Evolutionary conservation across 2,888 invertebrate species (phyloP).

Genomic region (Girardia tigrina): DNA sequence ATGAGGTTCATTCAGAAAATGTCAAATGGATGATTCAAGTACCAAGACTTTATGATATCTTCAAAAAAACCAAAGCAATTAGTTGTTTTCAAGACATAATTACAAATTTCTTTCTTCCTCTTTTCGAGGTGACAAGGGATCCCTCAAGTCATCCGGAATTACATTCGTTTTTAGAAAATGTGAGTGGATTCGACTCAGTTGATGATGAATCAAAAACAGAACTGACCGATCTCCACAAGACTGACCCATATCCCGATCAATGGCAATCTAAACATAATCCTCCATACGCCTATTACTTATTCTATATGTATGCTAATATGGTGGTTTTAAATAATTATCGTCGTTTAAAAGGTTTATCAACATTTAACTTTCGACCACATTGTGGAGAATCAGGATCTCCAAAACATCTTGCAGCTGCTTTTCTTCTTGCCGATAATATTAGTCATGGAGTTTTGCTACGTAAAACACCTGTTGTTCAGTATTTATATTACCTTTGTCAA

Average conservation of each 20-base stretch:
- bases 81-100: conserved; percentile 59
- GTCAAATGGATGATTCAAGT: conserved; percentile 94
- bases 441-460: conserved; percentile 84
- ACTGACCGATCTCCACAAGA: conserved; percentile 72
- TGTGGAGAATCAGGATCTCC: conserved; percentile 96
- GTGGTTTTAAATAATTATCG: conserved; percentile 82
- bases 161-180: conserved; percentile 65
- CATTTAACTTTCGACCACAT: conserved; percentile 85
- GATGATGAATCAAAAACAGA: conserved; percentile 98
- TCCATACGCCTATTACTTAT: conserved; percentile 90
- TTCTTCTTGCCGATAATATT: conserved; percentile 90
- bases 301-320: conserved; percentile 94
- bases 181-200: conserved; percentile 83
- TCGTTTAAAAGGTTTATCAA: conserved; percentile 74
- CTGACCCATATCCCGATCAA: conserved; percentile 58
- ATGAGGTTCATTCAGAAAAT: conserved; percentile 80
- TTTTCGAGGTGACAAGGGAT: conserved; percentile 87
- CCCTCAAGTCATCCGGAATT: conserved; percentile 79
- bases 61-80: conserved; percentile 82
- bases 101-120: conserved; percentile 71
- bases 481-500: conserved; percentile 73
- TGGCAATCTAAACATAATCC: conserved; percentile 88
- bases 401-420: conserved; percentile 89
- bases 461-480: conserved; percentile 82
- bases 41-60: conserved; percentile 87